Base-by-base conservation (phyloP, 2,797 vertebrate genomes). In the Naso thynnoides region DNA sequence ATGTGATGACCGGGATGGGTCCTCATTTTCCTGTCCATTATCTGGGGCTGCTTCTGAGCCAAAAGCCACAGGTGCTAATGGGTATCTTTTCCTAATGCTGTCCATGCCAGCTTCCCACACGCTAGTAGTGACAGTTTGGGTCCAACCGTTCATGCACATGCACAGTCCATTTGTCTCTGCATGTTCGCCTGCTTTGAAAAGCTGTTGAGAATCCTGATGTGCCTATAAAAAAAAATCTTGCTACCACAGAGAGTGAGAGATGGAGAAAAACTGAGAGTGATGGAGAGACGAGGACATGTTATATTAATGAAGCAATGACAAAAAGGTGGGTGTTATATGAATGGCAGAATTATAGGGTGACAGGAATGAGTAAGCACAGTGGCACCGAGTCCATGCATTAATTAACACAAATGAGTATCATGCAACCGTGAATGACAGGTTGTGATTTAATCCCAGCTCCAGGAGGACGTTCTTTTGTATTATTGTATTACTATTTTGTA, bases 61-160 rank as follows among this genome's bases (percentile, higher is more conserved):
- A 79, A 83, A 74, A 79, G 85, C 83, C 78, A 86, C 82, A 85
- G 86, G 84, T 92, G 89, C 86, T 88, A 84, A 88, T 88, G 88
- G 85, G 54, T 57, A 42, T 84, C 62, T 70, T 69, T 84, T 83
- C 78, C 78, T 76, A 79, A 73, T 23, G 19, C 75, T 60, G 68
- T 50, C 78, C 52, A 57, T 83, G 81, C 83, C 85, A 83, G 72
- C 73, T 58, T 74, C 62, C 54, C 71, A 76, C 79, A 79, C 2
- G 27, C 80, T 61, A n/a, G 57, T 45, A 66, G 79, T 63, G 86
- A 86, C 89, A 86, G 87, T 84, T 86, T 84, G 78, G 48, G 72
- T 85, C 87, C 79, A 81, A 81, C 82, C 86, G 85, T 76, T 89
- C 86, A 60, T 75, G 83, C 81, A 87, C 88, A 85, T 50, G 70